Evolutionary conservation across 2,797 vertebrate genomes (phyloP).

Genomic region (Acrossocheilus wenchowensis): DNA sequence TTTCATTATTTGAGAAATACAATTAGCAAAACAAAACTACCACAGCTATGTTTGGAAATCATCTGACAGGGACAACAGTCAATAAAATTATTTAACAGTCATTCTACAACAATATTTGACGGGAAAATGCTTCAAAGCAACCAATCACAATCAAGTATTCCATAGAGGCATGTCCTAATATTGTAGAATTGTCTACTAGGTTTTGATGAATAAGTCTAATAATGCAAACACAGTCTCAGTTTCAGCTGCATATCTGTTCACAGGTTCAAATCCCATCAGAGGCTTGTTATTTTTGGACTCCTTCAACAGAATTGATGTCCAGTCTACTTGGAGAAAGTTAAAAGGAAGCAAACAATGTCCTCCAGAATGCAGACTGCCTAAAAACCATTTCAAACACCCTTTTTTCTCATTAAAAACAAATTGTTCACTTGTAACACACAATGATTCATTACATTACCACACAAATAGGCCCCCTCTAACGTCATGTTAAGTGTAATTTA

Average conservation of each 20-base stretch:
- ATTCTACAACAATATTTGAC: not conserved
- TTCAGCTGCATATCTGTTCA: not conserved
- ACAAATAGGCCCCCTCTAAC: not conserved
- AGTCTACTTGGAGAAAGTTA: constrained; percentile 3
- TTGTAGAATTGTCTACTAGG: not conserved
- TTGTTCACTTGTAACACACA: not conserved
- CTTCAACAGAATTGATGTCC: not conserved
- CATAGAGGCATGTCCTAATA: not conserved
- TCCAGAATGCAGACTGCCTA: not conserved
- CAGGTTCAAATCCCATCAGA: constrained; percentile 2
- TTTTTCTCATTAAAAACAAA: not conserved
- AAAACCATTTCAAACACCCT: not conserved
- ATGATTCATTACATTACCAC: not conserved
- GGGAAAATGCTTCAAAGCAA: not conserved
- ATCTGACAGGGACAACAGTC: not conserved
- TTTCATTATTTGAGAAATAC: not conserved
- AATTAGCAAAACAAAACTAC: not conserved
- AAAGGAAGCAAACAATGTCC: not conserved
- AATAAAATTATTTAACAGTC: not conserved
- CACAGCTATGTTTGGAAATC: not conserved
- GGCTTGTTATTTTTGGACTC: constrained; percentile 24
- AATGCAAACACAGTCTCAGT: not conserved
- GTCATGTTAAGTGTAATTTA: not conserved
- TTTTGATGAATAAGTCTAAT: not conserved
- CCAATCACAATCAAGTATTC: not conserved